Evolutionary conservation across 2,888 invertebrate species (phyloP), one percentile per base, ranked within the genome.

Genomic region (Adelognathus sp.): DNA sequence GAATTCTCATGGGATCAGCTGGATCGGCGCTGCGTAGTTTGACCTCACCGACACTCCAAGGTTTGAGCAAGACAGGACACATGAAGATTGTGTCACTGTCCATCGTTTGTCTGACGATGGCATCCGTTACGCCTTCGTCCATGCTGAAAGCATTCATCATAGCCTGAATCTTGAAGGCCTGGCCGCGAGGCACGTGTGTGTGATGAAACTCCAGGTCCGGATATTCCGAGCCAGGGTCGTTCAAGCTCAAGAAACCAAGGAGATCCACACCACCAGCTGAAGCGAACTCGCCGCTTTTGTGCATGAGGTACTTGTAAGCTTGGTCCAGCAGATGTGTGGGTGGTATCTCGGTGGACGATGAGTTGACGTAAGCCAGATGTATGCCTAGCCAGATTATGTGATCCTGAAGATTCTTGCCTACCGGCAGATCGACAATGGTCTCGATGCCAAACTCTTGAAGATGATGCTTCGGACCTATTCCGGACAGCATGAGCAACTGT

Each of bases 401-500:
- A 85, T 94, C 94, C 82, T 94, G 93, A 6, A 94, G 90, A 84
- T 94, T 94, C 71, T 91, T 86, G 1, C 94, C 94, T 0, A 94
- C 94, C 81, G 92, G 91, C 21, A 93, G 84, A 85, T 93, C 91
- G 39, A 79, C 88, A 1, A 93, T 80, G 0, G 92, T 87, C 0
- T 92, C 86, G 66, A 94, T 93, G 0, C 91, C 90, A 76, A 92
- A 83, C 36, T 92, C 86, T 3, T 90, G 84, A 81, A 95, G 91
- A 71, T 93, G 92, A 0, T 93, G 87, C 60, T 88, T 89, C 0
- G 94, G 94, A 0, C 94, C 94, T 7, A 95, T 92, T 0, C 96
- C 96, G 0, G 95, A 95, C 11, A 95, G 88, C 94, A 95, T 93
- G 46, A 96, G 90, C 3, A 96, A 84, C 86, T 96, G 95, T 0